These are phyloP conservation scores for Dinocampus coccinellae DNA, from an alignment of 2,888 invertebrate species.

Conservation along the genomic window DNA sequence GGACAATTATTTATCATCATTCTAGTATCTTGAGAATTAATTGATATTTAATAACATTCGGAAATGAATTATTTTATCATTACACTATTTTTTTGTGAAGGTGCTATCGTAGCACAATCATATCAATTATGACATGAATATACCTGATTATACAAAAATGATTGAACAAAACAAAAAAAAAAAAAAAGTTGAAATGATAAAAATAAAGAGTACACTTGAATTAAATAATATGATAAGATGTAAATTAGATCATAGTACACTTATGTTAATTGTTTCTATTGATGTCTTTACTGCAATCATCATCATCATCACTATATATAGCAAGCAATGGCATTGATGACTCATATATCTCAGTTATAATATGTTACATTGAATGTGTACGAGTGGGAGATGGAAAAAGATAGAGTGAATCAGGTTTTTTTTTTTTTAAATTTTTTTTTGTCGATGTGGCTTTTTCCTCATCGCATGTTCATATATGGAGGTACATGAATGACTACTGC, in stretches of 20 bases:
- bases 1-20: no score
- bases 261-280: constrained; percentile 54
- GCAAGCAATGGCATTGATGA: constrained; percentile 66
- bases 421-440: no score
- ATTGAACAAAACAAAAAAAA: background rate
- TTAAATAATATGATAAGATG: constrained; percentile 23
- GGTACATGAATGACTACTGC: constrained; percentile 39
- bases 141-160: background rate
- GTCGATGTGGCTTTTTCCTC: constrained; percentile 57
- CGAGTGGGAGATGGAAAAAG: constrained; percentile 40
- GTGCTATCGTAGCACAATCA: no score
- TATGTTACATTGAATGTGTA: constrained; percentile 42
- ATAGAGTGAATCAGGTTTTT: constrained; percentile 46
- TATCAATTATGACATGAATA: no score
- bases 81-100: no score
- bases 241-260: constrained; percentile 34
- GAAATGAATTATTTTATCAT: no score
- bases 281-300: constrained; percentile 45
- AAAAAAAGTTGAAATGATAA: constrained; percentile 3
- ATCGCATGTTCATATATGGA: constrained; percentile 65
- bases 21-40: no score
- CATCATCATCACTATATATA: constrained; percentile 65
- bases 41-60: no score
- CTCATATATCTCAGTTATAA: constrained; percentile 55
- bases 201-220: background rate